These are phyloP conservation scores for Parasteatoda tepidariorum DNA, from an alignment of 1,140 invertebrate genomes.

Conservation along the genomic window DNA sequence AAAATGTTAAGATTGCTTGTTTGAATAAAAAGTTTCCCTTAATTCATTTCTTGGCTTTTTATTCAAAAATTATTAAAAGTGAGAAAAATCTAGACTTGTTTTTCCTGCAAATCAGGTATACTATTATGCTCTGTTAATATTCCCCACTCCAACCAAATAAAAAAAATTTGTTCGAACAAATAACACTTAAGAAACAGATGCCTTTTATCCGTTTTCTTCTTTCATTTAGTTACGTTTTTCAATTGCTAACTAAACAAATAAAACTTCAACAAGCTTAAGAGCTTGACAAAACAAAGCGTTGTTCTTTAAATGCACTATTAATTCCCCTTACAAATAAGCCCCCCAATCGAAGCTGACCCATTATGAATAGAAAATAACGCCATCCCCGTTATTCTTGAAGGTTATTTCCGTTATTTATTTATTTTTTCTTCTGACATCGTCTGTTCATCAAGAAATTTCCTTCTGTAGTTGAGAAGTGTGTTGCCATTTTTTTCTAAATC, in stretches of 20 bases:
- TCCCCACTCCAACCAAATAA: too few species aligned
- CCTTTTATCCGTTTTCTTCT: too few species aligned
- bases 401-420: constrained; percentile 57
- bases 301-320: neutral
- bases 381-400: constrained; percentile 25
- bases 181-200: too few species aligned
- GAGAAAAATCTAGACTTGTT: too few species aligned
- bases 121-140: too few species aligned
- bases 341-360: constrained; percentile 29
- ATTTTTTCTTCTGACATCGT: constrained; percentile 1
- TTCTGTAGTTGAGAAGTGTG: neutral
- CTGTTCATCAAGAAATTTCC: constrained; percentile 17
- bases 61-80: too few species aligned
- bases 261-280: neutral
- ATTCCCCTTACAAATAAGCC: neutral
- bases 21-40: too few species aligned
- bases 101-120: too few species aligned
- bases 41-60: too few species aligned
- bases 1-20: too few species aligned
- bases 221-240: neutral
- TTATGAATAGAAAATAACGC: neutral
- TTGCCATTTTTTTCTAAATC: too few species aligned
- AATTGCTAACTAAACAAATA: neutral
- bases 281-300: constrained; percentile 47
- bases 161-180: too few species aligned